Percentiles rank a stretch among this genome's conserved stretches.
phyloP scores from a whole-genome alignment of 92 coral and sea anemone genomes.

The Parazoanthus atlanticus region DNA sequence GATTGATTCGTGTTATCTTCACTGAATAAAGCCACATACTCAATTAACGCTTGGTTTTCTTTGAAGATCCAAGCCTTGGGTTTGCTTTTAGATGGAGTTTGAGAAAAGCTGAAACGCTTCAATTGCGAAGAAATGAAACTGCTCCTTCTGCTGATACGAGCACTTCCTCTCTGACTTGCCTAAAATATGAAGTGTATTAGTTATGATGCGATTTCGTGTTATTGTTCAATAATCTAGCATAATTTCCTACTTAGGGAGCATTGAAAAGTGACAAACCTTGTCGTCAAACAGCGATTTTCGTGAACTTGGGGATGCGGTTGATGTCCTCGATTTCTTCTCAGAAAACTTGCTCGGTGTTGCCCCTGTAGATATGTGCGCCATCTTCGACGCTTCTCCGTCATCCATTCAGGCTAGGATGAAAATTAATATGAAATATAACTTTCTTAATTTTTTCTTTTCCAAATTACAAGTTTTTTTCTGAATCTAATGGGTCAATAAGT shows the following conservation, averaged over 20 bases:
- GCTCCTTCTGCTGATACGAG: not conserved
- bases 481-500: slow-evolving; percentile 12
- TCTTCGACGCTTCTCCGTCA: slow-evolving; percentile 22
- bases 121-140: not conserved
- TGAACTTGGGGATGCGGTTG: too few relatives aligned
- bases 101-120: not conserved
- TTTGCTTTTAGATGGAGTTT: not conserved
- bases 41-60: slow-evolving; percentile 13
- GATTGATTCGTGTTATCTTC: slow-evolving; percentile 28
- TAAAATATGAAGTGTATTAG: not conserved
- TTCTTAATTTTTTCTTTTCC: not conserved
- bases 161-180: slow-evolving; percentile 4
- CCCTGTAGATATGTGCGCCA: slow-evolving; percentile 27
- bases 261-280: not conserved
- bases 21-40: slow-evolving; percentile 14
- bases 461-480: not conserved
- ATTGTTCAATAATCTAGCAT: not conserved
- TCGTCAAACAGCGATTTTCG: not conserved
- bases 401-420: slow-evolving; percentile 35
- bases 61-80: slow-evolving; percentile 10
- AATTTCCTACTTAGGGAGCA: not conserved
- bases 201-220: too few relatives aligned
- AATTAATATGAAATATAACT: too few relatives aligned
- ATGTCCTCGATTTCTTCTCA: too few relatives aligned
- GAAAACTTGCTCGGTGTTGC: slow-evolving; percentile 23